A percentile compares a stretch with the other conserved stretches of the same genome.
These are phyloP conservation scores for Doris montereyensis DNA, from an alignment of 2,888 invertebrate species.

Conservation along the genomic window DNA sequence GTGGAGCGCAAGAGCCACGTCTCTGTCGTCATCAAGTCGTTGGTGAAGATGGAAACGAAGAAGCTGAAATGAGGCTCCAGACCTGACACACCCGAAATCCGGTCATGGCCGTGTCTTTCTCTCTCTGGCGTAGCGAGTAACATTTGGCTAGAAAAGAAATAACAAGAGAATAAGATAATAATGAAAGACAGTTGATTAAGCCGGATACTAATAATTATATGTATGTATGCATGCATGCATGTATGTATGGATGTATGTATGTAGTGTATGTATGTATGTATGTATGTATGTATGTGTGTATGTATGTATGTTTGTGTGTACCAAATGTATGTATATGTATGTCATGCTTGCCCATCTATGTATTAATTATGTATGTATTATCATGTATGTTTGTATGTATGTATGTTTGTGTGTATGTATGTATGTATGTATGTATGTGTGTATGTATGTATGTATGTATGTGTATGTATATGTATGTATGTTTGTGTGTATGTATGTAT, in stretches of 20 bases:
- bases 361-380: background rate
- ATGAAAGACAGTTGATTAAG: too few species aligned
- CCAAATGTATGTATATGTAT: background rate
- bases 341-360: background rate
- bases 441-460: background rate
- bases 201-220: too few species aligned
- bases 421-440: background rate
- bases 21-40: conserved; percentile 44
- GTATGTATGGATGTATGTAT: too few species aligned
- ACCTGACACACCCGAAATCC: conserved; percentile 59
- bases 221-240: too few species aligned
- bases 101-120: conserved; percentile 59
- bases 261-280: background rate
- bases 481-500: too few species aligned
- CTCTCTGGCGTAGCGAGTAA: conserved; percentile 46
- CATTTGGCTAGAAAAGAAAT: conserved; percentile 37
- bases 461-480: background rate
- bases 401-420: background rate
- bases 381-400: background rate
- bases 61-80: conserved; percentile 54
- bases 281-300: background rate
- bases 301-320: background rate
- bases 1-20: conserved; percentile 44
- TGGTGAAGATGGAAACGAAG: conserved; percentile 43
- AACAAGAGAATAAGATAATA: background rate